A percentile compares a stretch with the other conserved stretches of the same genome.
Evolutionary conservation across 2,113 vertebrate genomes (phyloP).

Genomic region (Toxotes jaculatrix): DNA sequence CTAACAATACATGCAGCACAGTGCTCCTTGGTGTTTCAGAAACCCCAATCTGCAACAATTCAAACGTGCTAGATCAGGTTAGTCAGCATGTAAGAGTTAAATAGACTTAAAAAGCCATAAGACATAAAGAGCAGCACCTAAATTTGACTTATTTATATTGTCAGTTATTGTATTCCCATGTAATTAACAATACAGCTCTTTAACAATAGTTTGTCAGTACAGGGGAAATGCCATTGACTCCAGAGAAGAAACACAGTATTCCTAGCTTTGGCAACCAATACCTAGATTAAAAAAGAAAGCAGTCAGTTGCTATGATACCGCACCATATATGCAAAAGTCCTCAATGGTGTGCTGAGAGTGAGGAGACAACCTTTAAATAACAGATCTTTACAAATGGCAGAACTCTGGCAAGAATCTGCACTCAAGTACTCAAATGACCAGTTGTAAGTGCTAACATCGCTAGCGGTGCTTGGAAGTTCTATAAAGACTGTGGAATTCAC

Average conservation of each 20-base stretch:
- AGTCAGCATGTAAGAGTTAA: conserved; percentile 1
- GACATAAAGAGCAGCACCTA: neutral
- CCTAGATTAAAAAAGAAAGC: conserved; percentile 1
- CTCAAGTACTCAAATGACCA: neutral
- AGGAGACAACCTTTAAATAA: conserved; percentile 35
- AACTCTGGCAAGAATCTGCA: conserved; percentile 18
- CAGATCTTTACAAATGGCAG: conserved; percentile 27
- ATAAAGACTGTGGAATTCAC: neutral
- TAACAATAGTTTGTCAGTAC: conserved; percentile 5
- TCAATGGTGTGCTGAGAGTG: conserved; percentile 13
- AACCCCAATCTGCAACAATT: neutral
- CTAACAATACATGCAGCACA: too few relatives aligned
- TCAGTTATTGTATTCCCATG: neutral
- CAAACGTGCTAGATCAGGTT: neutral
- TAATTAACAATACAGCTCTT: neutral
- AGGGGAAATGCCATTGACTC: neutral
- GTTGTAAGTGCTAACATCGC: neutral
- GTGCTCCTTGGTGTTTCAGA: neutral
- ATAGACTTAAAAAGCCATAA: conserved; percentile 1
- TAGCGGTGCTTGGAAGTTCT: neutral
- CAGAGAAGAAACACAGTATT: conserved; percentile 8
- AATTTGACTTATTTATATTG: neutral
- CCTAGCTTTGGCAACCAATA: neutral
- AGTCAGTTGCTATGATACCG: conserved; percentile 62
- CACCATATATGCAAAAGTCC: conserved; percentile 18